Evolutionary conservation across 2,888 invertebrate genomes (phyloP).

Genomic region (Branchellion lobata): DNA sequence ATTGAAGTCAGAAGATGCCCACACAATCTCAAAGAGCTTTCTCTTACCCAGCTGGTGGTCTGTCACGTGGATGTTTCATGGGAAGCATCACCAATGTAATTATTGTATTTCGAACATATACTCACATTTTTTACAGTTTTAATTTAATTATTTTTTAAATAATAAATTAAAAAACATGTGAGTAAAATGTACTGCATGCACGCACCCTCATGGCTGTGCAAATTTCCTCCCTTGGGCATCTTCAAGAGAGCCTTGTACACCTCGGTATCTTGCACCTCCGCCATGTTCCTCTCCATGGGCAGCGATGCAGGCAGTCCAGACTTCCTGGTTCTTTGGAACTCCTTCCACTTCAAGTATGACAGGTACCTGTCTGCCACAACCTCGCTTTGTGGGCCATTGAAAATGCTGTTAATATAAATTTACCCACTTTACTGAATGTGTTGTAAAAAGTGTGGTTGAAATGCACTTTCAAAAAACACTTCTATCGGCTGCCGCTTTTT

Average conservation of each 20-base stretch:
- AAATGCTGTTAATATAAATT: no score
- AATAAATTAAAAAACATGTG: no score
- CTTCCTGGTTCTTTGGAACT: conserved; percentile 49
- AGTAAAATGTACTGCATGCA: no score
- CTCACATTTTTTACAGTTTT: no score
- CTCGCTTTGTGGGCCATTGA: conserved; percentile 46
- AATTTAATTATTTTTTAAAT: no score
- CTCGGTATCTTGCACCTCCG: conserved; percentile 46
- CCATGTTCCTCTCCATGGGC: conserved; percentile 50
- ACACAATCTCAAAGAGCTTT: conserved; percentile 47
- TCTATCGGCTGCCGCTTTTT: no score
- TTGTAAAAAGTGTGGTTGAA: not conserved
- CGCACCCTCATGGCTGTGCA: conserved; percentile 52
- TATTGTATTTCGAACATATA: no score
- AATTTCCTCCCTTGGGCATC: conserved; percentile 52
- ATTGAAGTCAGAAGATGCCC: conserved; percentile 46
- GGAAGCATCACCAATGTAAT: no score
- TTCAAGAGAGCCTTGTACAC: conserved; percentile 49
- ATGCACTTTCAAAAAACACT: no score
- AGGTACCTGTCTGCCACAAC: conserved; percentile 50
- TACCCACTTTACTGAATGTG: not conserved
- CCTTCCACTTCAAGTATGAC: conserved; percentile 50
- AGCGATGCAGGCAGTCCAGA: conserved; percentile 49
- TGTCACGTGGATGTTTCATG: no score
- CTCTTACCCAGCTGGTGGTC: conserved; percentile 48